A percentile compares a stretch with the other conserved stretches of the same genome.
These are phyloP conservation scores for Cosmia trapezina DNA, from an alignment of 2,888 invertebrate genomes.

Conservation along the genomic window DNA sequence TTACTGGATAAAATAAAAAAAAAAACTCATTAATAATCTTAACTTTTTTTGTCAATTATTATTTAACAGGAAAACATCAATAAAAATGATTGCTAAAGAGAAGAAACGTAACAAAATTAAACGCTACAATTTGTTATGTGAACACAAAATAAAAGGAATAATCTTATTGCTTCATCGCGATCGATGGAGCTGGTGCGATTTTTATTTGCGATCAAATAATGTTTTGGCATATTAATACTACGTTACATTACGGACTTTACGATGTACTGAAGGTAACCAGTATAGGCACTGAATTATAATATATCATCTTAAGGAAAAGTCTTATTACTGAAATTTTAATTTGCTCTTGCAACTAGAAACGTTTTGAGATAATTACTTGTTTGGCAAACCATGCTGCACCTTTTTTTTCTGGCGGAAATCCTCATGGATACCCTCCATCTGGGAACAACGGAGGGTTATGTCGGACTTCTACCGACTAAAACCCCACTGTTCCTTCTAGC, in stretches of 20 bases:
- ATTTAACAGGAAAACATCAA: slow-evolving; percentile 22
- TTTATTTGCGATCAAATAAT: slow-evolving; percentile 76
- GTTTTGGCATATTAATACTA: slow-evolving; percentile 48
- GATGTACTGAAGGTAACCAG: neutral
- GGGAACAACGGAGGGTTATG: too few relatives aligned
- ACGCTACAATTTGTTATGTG: slow-evolving; percentile 54
- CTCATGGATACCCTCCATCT: too few relatives aligned
- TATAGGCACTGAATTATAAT: neutral
- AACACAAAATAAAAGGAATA: slow-evolving; percentile 61
- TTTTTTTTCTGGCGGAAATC: too few relatives aligned
- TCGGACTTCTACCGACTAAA: too few relatives aligned
- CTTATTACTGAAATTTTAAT: too few relatives aligned
- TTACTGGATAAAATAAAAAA: too few relatives aligned
- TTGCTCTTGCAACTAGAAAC: neutral
- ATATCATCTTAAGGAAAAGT: neutral
- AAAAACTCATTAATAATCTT: too few relatives aligned
- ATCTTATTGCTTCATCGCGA: slow-evolving; percentile 73
- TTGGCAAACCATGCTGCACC: neutral
- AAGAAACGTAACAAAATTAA: slow-evolving; percentile 51
- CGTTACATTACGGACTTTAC: slow-evolving; percentile 33
- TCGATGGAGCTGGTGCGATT: slow-evolving; percentile 72
- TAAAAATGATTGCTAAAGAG: slow-evolving; percentile 5
- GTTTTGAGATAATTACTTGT: neutral
- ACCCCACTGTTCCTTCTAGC: too few relatives aligned
- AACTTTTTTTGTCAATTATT: neutral